phyloP scores from a whole-genome alignment of 2,797 vertebrate species.

The Hippocampus kuda region DNA sequence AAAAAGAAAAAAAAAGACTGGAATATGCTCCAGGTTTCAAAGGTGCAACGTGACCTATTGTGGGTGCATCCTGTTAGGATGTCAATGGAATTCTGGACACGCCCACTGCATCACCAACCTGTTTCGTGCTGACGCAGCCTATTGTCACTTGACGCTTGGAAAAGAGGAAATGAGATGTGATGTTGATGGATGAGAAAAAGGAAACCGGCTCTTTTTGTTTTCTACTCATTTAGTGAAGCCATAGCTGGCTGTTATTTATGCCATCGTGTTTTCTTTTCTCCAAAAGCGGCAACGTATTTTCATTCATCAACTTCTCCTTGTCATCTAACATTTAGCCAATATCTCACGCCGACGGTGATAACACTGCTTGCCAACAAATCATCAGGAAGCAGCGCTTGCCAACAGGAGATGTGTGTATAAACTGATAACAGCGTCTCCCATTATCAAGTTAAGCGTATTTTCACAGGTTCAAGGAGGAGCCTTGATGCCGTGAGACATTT shows the following conservation, averaged over 20 bases:
- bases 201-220: background rate
- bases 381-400: conserved; percentile 46
- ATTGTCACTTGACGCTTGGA: conserved; percentile 16
- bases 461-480: background rate
- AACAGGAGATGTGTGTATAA: conserved; percentile 42
- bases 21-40: background rate
- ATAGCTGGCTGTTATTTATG: background rate
- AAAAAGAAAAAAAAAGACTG: background rate
- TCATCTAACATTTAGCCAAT: background rate
- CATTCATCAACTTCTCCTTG: background rate
- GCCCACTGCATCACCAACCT: background rate
- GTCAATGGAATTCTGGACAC: background rate
- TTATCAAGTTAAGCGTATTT: conserved; percentile 20
- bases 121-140: conserved; percentile 3
- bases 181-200: conserved; percentile 19
- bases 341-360: background rate
- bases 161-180: conserved; percentile 14
- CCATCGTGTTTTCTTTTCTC: background rate
- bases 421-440: conserved; percentile 45
- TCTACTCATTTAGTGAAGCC: background rate
- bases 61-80: conserved; percentile 14
- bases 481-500: background rate
- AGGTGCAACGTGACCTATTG: conserved; percentile 1
- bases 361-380: background rate
- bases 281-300: background rate